Evolutionary conservation across 2,888 invertebrate species (phyloP).

Genomic region (Priocnemis perturbator): DNA sequence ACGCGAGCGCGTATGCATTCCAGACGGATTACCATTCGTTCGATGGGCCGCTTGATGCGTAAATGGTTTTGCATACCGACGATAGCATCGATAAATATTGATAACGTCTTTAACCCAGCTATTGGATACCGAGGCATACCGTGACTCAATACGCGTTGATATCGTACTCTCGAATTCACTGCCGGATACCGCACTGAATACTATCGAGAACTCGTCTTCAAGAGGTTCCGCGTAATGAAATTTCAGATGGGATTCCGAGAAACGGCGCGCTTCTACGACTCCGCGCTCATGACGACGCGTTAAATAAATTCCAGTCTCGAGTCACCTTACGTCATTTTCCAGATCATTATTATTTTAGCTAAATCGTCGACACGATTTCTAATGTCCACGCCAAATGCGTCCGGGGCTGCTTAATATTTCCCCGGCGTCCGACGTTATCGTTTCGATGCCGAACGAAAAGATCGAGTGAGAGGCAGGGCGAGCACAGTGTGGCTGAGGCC

Average conservation of each 20-base stretch:
- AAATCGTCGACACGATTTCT: no score
- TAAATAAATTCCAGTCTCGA: no score
- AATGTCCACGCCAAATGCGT: no score
- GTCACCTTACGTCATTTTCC: no score
- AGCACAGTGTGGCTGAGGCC: conserved; percentile 27
- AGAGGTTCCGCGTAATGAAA: neutral
- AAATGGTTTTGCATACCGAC: conserved; percentile 53
- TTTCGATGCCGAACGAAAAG: conserved; percentile 17
- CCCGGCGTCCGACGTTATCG: conserved; percentile 20
- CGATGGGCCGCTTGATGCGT: conserved; percentile 32
- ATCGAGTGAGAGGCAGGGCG: neutral
- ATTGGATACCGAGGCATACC: neutral
- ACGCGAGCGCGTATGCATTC: conserved; percentile 37
- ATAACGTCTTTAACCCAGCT: conserved; percentile 35
- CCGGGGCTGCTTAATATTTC: no score
- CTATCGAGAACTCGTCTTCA: no score
- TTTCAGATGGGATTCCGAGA: neutral
- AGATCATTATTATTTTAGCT: no score
- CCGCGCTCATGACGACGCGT: no score
- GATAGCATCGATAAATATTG: conserved; percentile 52
- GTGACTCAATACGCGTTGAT: neutral
- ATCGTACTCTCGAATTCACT: no score
- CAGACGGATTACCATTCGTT: conserved; percentile 44
- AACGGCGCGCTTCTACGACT: neutral
- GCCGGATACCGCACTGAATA: no score